These are phyloP conservation scores for Cheumatopsyche charites DNA, from an alignment of 1,140 invertebrate species.

Conservation along the genomic window DNA sequence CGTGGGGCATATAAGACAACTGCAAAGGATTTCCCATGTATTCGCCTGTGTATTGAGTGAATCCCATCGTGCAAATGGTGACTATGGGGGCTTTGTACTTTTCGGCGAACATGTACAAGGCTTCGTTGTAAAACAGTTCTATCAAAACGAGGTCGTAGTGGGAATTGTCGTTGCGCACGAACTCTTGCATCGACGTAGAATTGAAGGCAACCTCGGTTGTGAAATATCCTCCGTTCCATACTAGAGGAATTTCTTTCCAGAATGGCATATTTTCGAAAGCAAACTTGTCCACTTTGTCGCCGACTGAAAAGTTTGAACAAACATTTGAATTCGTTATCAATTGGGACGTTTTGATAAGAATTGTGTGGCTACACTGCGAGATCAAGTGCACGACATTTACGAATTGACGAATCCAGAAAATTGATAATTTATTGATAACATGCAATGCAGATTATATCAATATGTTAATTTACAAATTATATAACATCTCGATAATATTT, in stretches of 20 bases:
- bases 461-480: too few species aligned
- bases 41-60: slow-evolving; percentile 53
- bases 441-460: too few species aligned
- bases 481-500: too few species aligned
- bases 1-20: slow-evolving; percentile 45
- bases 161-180: slow-evolving; percentile 52
- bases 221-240: slow-evolving; percentile 43
- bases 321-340: too few species aligned
- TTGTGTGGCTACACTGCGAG: too few species aligned
- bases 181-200: slow-evolving; percentile 45
- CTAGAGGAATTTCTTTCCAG: slow-evolving; percentile 38
- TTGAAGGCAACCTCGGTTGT: slow-evolving; percentile 46
- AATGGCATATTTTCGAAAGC: slow-evolving; percentile 42
- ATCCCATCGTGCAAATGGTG: slow-evolving; percentile 54
- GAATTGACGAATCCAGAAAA: too few species aligned
- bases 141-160: slow-evolving; percentile 55
- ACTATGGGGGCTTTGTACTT: slow-evolving; percentile 56
- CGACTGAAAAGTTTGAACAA: slow-evolving; percentile 35
- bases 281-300: slow-evolving; percentile 41
- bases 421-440: too few species aligned
- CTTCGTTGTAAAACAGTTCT: slow-evolving; percentile 57
- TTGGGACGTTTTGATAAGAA: too few species aligned
- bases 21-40: slow-evolving; percentile 57
- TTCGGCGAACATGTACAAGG: slow-evolving; percentile 56
- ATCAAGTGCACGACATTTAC: too few species aligned